Evolutionary conservation across 2,888 invertebrate genomes (phyloP).

Genomic region (Microctonus brassicae): DNA sequence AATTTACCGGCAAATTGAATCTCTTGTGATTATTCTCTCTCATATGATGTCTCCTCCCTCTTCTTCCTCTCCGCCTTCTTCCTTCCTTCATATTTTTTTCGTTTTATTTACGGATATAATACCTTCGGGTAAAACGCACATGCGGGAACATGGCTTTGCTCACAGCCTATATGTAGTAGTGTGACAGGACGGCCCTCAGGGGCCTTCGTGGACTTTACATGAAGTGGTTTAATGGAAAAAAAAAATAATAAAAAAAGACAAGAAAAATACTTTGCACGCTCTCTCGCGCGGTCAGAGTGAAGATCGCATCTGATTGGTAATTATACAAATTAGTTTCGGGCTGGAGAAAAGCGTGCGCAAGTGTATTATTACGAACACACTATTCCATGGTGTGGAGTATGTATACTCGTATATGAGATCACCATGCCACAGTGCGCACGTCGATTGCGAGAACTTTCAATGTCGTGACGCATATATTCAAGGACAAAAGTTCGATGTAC

Average conservation of each 20-base stretch:
- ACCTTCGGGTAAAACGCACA: constrained; percentile 33
- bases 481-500: not conserved
- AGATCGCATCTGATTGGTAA: constrained; percentile 38
- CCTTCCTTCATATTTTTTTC: not conserved
- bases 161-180: not conserved
- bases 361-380: constrained; percentile 34
- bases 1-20: constrained; percentile 50
- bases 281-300: constrained; percentile 17
- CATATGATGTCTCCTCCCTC: not conserved
- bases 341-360: constrained; percentile 32
- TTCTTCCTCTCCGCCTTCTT: constrained; percentile 7
- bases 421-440: not conserved
- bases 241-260: not conserved
- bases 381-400: not conserved
- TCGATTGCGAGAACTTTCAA: constrained; percentile 17
- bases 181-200: constrained; percentile 33
- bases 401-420: not conserved
- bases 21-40: constrained; percentile 17
- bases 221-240: not conserved
- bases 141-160: constrained; percentile 4
- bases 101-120: constrained; percentile 23
- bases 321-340: constrained; percentile 39
- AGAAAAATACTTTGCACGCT: constrained; percentile 7
- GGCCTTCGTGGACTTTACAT: constrained; percentile 22
- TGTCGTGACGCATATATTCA: constrained; percentile 10